Evolutionary conservation across 92 coral and sea anemone genomes (phyloP).

Genomic region (Metridium senile): DNA sequence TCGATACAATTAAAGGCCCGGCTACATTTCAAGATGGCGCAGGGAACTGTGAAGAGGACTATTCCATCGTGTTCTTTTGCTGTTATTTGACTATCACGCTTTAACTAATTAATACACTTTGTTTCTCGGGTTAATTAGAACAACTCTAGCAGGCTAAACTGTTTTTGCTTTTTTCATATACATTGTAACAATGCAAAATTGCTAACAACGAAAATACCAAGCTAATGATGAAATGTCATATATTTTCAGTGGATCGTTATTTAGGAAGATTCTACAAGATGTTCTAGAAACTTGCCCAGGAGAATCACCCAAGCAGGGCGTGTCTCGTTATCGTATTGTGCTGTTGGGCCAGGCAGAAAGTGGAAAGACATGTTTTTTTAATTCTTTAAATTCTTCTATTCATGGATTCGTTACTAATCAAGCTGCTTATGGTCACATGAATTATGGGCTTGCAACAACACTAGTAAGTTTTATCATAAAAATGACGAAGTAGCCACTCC

Average conservation of each 20-base stretch:
- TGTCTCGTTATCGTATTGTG: constrained; percentile 21
- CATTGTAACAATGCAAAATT: no score
- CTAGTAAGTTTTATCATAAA: constrained; percentile 11
- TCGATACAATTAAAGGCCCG: no score
- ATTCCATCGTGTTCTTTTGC: no score
- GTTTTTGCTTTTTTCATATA: no score
- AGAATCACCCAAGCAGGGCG: not conserved
- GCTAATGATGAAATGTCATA: no score
- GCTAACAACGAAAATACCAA: no score
- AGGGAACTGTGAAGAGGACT: no score
- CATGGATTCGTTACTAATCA: constrained; percentile 39
- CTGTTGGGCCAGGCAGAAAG: constrained; percentile 40
- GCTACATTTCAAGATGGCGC: no score
- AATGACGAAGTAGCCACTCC: not conserved
- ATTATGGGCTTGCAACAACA: constrained; percentile 17
- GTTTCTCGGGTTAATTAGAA: no score
- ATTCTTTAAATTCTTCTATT: constrained; percentile 39
- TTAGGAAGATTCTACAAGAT: not conserved
- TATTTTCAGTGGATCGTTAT: not conserved
- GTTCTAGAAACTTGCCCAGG: not conserved
- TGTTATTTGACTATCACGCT: no score
- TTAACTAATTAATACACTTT: no score
- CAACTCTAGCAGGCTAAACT: no score
- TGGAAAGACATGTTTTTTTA: constrained; percentile 50
- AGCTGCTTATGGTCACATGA: constrained; percentile 21